These are phyloP conservation scores for Serilophus lunatus DNA, from an alignment of 2,113 vertebrate species.

Conservation along the genomic window DNA sequence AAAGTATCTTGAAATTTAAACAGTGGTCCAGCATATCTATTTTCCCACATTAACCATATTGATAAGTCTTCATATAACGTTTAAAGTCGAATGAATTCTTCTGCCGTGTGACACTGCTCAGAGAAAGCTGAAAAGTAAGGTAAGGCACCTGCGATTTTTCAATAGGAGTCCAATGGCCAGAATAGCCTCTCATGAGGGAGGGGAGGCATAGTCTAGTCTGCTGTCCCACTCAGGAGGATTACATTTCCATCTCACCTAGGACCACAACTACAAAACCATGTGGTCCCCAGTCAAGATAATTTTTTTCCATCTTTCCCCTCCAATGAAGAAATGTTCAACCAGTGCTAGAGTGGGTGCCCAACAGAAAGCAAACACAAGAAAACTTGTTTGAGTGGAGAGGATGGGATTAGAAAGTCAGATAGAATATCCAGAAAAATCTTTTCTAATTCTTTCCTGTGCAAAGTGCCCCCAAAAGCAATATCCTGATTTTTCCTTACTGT, in stretches of 20 bases:
- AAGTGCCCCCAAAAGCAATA: neutral
- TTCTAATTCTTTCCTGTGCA: neutral
- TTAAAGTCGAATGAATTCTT: neutral
- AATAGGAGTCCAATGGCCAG: neutral
- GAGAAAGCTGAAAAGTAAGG: neutral
- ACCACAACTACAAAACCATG: neutral
- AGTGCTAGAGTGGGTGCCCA: neutral
- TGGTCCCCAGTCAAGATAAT: fast-evolving
- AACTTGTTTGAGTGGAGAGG: neutral
- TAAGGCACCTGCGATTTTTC: fast-evolving
- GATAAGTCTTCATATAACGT: neutral
- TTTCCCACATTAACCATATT: neutral
- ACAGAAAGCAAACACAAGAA: neutral
- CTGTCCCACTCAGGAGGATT: neutral
- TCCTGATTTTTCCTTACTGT: neutral
- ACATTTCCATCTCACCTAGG: neutral
- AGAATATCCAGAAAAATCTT: neutral
- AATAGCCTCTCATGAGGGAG: neutral
- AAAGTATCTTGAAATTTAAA: neutral
- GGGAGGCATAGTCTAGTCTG: neutral
- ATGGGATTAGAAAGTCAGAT: neutral
- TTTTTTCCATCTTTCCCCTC: neutral
- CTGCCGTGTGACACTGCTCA: neutral
- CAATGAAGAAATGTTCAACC: neutral
- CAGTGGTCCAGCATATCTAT: neutral